phyloP scores from a whole-genome alignment of 2,113 vertebrate genomes.

The Quiscalus mexicanus region DNA sequence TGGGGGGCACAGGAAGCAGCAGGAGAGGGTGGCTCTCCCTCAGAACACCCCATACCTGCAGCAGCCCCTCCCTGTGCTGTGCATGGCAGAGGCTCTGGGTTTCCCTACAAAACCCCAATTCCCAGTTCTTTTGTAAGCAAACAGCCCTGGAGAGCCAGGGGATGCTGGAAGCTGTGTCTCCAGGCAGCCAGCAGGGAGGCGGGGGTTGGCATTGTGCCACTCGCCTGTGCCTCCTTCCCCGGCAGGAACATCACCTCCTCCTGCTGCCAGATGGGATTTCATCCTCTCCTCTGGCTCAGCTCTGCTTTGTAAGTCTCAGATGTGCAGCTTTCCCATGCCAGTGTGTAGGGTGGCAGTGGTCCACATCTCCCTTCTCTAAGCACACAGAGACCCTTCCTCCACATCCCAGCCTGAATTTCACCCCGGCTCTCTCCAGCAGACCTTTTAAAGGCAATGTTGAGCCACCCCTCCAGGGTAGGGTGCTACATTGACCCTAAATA shows the following conservation, averaged over 20 bases:
- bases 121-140: not conserved
- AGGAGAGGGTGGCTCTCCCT: not conserved
- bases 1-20: not conserved
- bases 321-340: fast-evolving
- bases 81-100: not conserved
- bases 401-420: not conserved
- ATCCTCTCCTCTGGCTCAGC: not conserved
- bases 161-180: not conserved
- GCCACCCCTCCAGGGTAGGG: not conserved
- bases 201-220: not conserved
- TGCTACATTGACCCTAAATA: fast-evolving
- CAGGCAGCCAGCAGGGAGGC: not conserved
- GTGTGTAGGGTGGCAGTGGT: not conserved
- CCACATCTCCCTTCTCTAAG: not conserved
- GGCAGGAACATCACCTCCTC: not conserved
- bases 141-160: fast-evolving
- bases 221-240: fast-evolving
- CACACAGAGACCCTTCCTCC: not conserved
- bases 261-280: not conserved
- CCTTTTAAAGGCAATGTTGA: not conserved
- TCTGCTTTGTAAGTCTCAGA: not conserved
- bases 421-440: not conserved
- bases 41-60: no score
- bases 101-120: not conserved
- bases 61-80: fast-evolving